Base-by-base conservation (phyloP, 2,888 invertebrate species). In the Leptinotarsa tumamoca region DNA sequence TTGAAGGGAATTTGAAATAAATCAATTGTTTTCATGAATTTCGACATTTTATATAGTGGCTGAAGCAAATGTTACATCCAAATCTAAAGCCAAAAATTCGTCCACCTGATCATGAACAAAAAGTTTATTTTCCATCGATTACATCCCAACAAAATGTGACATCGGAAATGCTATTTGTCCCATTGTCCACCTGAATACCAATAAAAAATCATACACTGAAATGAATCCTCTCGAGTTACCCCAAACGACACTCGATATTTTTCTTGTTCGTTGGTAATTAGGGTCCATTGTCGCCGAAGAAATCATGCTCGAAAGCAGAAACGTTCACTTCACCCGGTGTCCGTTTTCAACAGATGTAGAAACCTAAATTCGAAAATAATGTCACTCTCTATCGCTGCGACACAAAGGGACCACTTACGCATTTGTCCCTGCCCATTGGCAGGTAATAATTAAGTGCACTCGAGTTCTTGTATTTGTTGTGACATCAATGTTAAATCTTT, bases 341-440 rank as follows among this genome's bases (percentile, higher is more conserved):
- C 84, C 82, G 82, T 80, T 86, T 86, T 83, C 85, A 84, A 83
- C 87, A 86, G 85, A 85, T 86, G 86, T 83, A 85, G 85, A 84
- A 85, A 85, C 83, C 80, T 23, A 58, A 58, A 70, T 70, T 70
- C 70, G 70, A 58, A 80, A 83, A 82, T 82, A 83, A 75, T 73
- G 78, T 72, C 80, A 75, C 79, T 77, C 79, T 63, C 49, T 80
- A 84, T 84, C 85, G 85, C 85, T 84, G 81, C 83, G 82, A 82
- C 84, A 72, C 67, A 67, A 72, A 72, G 67, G 10, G 52, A 67
- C 67, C 67, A 67, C 72, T 72, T 72, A 72, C 49, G 56, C 18
- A 61, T 33, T 70, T 72, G 67, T 67, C 51, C 27, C 56, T 33
- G 75, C 73, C 78, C 82, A 86, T 86, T 86, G 86, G 86, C 86